Evolutionary conservation across 2,113 vertebrate species (phyloP).

Genomic region (Bubo blakistoni): DNA sequence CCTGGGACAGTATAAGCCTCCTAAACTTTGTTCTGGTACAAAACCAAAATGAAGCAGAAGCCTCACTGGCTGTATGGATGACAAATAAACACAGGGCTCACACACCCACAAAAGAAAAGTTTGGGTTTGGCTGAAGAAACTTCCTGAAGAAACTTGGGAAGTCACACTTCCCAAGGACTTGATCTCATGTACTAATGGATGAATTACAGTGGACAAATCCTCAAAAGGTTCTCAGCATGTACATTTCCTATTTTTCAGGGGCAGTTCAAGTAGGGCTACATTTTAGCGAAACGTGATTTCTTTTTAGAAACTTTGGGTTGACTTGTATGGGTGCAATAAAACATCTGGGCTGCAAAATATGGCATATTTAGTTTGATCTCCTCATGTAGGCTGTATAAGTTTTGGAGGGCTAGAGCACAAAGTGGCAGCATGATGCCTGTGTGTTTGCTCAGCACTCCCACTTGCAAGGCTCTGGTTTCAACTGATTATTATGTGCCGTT

Average conservation of each 20-base stretch:
- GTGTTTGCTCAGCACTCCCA: neutral
- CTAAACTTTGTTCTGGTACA: neutral
- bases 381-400: neutral
- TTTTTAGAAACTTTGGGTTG: neutral
- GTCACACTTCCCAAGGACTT: neutral
- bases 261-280: neutral
- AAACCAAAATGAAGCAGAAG: neutral
- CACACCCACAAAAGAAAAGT: neutral
- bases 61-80: neutral
- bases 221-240: neutral
- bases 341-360: neutral
- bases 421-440: neutral
- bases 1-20: neutral
- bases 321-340: neutral
- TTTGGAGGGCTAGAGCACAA: neutral
- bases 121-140: neutral
- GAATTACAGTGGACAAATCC: neutral
- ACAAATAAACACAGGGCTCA: neutral
- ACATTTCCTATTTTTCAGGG: neutral
- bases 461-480: neutral
- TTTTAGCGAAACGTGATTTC: neutral
- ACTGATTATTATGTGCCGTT: neutral
- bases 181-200: neutral
- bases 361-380: neutral
- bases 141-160: neutral